Evolutionary conservation across 2,113 vertebrate genomes (phyloP), one percentile per base, ranked within the genome.

Genomic region (Phrynosoma platyrhinos): DNA sequence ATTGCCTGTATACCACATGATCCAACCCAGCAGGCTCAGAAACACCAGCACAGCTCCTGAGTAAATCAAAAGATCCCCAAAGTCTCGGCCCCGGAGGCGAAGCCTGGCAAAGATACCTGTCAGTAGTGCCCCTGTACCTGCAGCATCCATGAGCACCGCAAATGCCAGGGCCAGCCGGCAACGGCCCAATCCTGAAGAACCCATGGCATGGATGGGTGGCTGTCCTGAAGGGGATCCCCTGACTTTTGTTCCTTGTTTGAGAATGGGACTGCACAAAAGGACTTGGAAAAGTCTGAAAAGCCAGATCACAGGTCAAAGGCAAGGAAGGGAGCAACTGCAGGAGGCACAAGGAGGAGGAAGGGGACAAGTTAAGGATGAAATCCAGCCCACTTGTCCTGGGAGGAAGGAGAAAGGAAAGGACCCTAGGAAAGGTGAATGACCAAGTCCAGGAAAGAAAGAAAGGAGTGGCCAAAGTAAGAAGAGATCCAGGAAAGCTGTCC

Each of bases 1-100:
- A 90, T 98, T 98, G 87, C 98, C 98, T 0, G 98, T 98, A 96
- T 98, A 98, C 98, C 98, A 98, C 95, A 98, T 95, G 77, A 98
- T 97, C 98, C 98, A 98, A 82, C 97, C 97, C 0, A 96, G 96
- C 89, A 98, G 93, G 80, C 98, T 98, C 88, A 98, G 53, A 47
- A 98, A 95, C 42, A 98, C 96, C 66, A 98, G 95, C 84, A 98
- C 95, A 42, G 97, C 97, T 5, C 98, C 98, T 0, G 97, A 94
- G 94, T 98, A 98, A 88, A 98, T 97, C 81, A 98, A 94, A 78
- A 98, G 92, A 94, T 98, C 98, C 42, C 98, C 98, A 91, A 98
- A 98, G 94, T 98, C 98, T 52, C 91, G 93, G 52, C 97, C 98
- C 14, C 95, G 91, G 75, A 98, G 95, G 92, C 98, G 96, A 58